These are phyloP conservation scores for Venustaconcha ellipsiformis DNA, from an alignment of 1,140 invertebrate species.

Conservation along the genomic window DNA sequence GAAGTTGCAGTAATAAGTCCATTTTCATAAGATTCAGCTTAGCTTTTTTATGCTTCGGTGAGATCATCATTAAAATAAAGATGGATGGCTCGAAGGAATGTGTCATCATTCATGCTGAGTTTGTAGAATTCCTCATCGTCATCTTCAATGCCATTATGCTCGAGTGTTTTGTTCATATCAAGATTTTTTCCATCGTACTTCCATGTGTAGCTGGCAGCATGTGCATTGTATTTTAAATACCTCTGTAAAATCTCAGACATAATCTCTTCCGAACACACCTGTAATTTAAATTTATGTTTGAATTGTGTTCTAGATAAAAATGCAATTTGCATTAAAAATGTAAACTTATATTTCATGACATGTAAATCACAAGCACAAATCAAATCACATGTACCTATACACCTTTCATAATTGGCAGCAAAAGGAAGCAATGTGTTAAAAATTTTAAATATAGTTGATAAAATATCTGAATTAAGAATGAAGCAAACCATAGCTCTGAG, in stretches of 20 bases:
- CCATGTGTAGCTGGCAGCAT: conserved; percentile 82
- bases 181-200: conserved; percentile 77
- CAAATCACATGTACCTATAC: neutral
- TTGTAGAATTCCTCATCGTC: conserved; percentile 77
- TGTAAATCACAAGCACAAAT: neutral
- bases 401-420: too few species aligned
- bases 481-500: too few species aligned
- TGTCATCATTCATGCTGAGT: conserved; percentile 77
- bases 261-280: conserved; percentile 86
- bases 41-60: conserved; percentile 68
- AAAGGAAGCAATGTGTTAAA: too few species aligned
- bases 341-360: neutral
- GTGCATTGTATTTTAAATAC: conserved; percentile 78
- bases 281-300: conserved; percentile 27
- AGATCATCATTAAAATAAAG: conserved; percentile 86
- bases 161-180: conserved; percentile 77
- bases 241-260: conserved; percentile 80
- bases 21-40: too few species aligned
- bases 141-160: conserved; percentile 81
- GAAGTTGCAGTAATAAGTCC: too few species aligned
- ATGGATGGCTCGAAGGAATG: conserved; percentile 79
- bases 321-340: neutral
- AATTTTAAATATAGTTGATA: too few species aligned
- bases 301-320: too few species aligned
- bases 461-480: too few species aligned